Evolutionary conservation across 2,797 vertebrate genomes (phyloP).

Genomic region (Zalophus californianus): DNA sequence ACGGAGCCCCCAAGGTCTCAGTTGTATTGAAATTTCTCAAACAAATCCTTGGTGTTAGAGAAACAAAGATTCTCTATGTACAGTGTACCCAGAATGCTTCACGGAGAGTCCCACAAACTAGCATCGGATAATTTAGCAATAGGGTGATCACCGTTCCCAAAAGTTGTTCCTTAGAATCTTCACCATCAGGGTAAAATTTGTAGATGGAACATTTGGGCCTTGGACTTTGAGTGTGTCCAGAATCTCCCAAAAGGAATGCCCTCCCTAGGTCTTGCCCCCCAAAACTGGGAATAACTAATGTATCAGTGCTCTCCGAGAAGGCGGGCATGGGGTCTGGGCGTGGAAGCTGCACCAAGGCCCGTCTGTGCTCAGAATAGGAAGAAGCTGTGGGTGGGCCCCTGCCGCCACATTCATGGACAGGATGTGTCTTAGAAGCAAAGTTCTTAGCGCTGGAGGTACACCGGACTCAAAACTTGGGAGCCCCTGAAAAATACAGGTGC

Average conservation of each 20-base stretch:
- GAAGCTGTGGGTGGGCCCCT: accelerated
- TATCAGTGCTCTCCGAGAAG: neutral
- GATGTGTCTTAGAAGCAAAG: accelerated
- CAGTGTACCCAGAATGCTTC: neutral
- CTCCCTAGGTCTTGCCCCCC: neutral
- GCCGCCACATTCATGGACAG: neutral
- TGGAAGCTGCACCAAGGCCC: accelerated
- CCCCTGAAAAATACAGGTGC: neutral
- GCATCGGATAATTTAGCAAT: neutral
- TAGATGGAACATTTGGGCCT: neutral
- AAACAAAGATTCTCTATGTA: neutral
- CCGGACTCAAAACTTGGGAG: neutral
- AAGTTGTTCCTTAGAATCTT: neutral
- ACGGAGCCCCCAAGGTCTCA: neutral
- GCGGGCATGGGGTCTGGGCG: neutral
- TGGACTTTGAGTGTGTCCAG: neutral
- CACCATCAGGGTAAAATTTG: neutral
- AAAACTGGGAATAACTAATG: neutral
- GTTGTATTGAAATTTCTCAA: neutral
- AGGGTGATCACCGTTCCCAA: neutral
- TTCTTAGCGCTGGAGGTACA: neutral
- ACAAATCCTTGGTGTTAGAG: neutral
- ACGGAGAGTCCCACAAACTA: neutral
- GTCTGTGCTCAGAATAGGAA: accelerated
- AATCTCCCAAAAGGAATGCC: neutral